These are phyloP conservation scores for Margaritifera margaritifera DNA, from an alignment of 2,888 invertebrate species.

Conservation along the genomic window DNA sequence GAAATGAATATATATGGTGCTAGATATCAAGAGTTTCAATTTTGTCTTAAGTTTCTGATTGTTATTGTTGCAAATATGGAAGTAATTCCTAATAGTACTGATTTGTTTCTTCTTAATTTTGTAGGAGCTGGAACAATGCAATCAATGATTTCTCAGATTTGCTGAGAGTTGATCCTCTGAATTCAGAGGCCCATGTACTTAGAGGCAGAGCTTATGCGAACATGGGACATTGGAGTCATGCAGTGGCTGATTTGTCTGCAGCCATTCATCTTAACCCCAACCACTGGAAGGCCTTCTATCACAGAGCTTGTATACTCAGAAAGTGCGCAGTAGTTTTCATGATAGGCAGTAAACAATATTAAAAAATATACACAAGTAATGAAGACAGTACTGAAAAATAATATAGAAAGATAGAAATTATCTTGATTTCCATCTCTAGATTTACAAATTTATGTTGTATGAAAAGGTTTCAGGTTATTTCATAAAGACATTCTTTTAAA, in stretches of 20 bases:
- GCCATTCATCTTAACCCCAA: conserved; percentile 71
- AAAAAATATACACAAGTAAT: no score
- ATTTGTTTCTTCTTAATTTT: conserved; percentile 4
- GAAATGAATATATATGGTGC: no score
- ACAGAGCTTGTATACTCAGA: conserved; percentile 70
- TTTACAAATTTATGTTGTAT: no score
- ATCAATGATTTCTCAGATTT: conserved; percentile 71
- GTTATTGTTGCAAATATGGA: no score
- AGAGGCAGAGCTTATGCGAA: conserved; percentile 68
- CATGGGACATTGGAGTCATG: conserved; percentile 64
- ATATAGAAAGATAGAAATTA: no score
- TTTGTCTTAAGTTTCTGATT: no score
- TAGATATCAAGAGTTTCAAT: no score
- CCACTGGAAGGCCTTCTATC: conserved; percentile 69
- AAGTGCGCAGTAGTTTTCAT: conserved; percentile 51
- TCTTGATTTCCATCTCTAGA: no score
- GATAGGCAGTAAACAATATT: neutral
- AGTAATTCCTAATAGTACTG: no score
- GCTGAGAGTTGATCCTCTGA: conserved; percentile 64
- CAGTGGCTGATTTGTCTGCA: conserved; percentile 71
- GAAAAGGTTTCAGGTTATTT: no score
- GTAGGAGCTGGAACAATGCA: conserved; percentile 68
- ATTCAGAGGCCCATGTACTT: conserved; percentile 64
- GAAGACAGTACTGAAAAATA: no score
- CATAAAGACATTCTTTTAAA: no score